Base-by-base conservation (phyloP, 2,888 invertebrate genomes). In the Acronicta alni region DNA sequence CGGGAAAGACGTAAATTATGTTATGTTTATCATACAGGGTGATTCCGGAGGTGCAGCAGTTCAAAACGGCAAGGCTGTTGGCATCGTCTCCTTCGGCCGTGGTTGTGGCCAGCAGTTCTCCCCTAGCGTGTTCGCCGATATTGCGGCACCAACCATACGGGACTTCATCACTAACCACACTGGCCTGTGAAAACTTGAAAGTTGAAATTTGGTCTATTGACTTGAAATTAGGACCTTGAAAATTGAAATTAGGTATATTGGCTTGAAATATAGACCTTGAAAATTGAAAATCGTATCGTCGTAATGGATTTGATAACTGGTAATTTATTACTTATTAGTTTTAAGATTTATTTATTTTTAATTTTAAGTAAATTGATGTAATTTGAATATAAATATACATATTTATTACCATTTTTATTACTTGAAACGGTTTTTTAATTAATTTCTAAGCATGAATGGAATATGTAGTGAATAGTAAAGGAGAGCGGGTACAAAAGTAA, bases 41-140 rank as follows among this genome's bases (percentile, higher is more conserved):
- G 81, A 92, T 57, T 89, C 91, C 0, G 92, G 92, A 2, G 91
- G 92, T 0, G 88, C 90, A 0, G 92, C 90, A 0, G 76, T 85
- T 0, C 89, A 90, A 47, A 83, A 90, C 16, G 87, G 82, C 0
- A 54, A 82, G 58, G 90, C 87, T 0, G 75, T 89, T 0, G 92
- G 92, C 0, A 88, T 92, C 8, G 89, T 90, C 1, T 92, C 92
- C 0, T 91, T 86, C 23, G 90, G 91, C 0, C 82, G 90, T 6
- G 89, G 89, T 2, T 92, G 92, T 43, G 92, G 82, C 0, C 85
- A 87, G 62, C 74, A 79, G 0, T 70, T 90, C 0, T 83, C 87
- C 0, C 92, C 92, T 0, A 87, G 89, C 49, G 91, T 90, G 0
- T 90, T 90, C 51, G 87, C 91, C 0, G 79, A 88, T 56, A 82